Percentiles rank a stretch among this genome's conserved stretches.
These are phyloP conservation scores for Gymnocephalus cernua DNA, from an alignment of 2,113 vertebrate species.

Conservation along the genomic window DNA sequence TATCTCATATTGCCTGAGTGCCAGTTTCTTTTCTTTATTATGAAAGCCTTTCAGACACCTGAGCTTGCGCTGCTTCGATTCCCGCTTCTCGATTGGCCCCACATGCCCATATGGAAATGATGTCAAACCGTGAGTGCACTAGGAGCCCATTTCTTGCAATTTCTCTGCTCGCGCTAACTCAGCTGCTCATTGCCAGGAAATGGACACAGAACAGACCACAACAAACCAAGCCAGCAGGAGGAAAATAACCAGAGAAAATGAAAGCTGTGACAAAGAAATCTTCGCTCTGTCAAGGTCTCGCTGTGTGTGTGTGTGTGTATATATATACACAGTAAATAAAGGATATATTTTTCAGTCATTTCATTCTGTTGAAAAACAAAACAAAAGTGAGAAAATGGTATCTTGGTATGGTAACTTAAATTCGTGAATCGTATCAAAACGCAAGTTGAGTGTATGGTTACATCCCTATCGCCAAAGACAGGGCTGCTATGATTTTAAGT, in stretches of 20 bases:
- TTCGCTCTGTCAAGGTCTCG: constrained; percentile 8
- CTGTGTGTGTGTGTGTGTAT: too few species aligned
- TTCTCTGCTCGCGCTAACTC: constrained; percentile 45
- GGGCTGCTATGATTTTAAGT: not conserved
- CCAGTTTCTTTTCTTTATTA: constrained; percentile 56
- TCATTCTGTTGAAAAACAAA: too few species aligned
- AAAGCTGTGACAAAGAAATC: constrained; percentile 18
- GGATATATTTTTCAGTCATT: too few species aligned
- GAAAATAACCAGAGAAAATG: constrained; percentile 51
- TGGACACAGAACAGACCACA: constrained; percentile 13
- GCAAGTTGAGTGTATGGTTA: too few species aligned
- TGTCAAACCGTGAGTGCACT: constrained; percentile 49
- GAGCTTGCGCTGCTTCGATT: constrained; percentile 60
- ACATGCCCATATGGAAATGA: constrained; percentile 70
- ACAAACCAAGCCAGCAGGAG: constrained; percentile 43
- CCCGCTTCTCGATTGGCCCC: constrained; percentile 63
- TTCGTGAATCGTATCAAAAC: too few species aligned
- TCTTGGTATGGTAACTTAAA: too few species aligned
- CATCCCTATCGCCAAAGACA: too few species aligned
- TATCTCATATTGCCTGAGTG: constrained; percentile 19
- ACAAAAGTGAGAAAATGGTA: too few species aligned
- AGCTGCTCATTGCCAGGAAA: constrained; percentile 52
- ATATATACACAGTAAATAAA: not conserved
- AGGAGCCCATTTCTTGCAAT: constrained; percentile 59
- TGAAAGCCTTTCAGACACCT: constrained; percentile 68